A percentile compares a stretch with the other conserved stretches of the same genome.
phyloP scores from a whole-genome alignment of 2,888 invertebrate species.

The Drymonia ruficornis region DNA sequence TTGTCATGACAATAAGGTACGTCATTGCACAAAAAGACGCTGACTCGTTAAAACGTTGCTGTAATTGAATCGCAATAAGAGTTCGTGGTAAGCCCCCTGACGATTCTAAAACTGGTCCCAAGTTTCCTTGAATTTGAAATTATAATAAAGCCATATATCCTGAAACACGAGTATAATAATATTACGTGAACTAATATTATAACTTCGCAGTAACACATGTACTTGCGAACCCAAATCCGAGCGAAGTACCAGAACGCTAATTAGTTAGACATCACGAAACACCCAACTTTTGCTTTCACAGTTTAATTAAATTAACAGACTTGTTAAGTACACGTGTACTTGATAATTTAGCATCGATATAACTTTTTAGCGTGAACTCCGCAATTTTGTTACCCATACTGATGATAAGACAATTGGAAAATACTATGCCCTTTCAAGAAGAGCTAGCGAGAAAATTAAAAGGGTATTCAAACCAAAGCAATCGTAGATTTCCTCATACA shows the following conservation, averaged over 20 bases:
- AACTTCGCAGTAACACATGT: background rate
- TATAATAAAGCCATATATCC: too few species aligned
- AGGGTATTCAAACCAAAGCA: too few species aligned
- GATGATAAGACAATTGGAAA: background rate
- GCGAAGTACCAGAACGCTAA: background rate
- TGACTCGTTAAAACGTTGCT: too few species aligned
- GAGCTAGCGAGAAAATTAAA: too few species aligned
- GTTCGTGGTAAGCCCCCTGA: too few species aligned
- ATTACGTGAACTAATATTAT: background rate
- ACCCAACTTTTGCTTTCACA: slow-evolving; percentile 3
- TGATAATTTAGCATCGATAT: background rate
- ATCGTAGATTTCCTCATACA: too few species aligned
- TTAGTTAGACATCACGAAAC: background rate
- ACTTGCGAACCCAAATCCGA: background rate
- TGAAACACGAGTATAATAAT: background rate
- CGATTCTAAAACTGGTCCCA: too few species aligned
- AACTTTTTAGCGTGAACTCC: background rate
- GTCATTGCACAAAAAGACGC: too few species aligned
- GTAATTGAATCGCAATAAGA: too few species aligned
- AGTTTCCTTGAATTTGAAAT: too few species aligned
- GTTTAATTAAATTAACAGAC: slow-evolving; percentile 5
- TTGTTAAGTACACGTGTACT: slow-evolving; percentile 6
- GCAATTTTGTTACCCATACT: background rate
- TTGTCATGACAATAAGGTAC: too few species aligned
- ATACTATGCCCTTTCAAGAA: too few species aligned